Conservation (phyloP, 2,113 vertebrate species). For the Oncorhynchus mykiss region DNA sequence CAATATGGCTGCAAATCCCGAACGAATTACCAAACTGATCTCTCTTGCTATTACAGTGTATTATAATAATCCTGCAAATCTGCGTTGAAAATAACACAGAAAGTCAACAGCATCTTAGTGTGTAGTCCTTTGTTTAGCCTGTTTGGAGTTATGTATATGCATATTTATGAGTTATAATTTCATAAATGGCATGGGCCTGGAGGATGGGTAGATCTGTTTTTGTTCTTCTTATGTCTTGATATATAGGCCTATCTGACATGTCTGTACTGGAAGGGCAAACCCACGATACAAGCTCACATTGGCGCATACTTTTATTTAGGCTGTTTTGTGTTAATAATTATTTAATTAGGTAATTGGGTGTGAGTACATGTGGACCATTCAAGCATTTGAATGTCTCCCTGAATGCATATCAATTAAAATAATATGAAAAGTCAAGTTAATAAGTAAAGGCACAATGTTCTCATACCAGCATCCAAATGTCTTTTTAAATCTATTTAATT, state of each 20-base stretch:
- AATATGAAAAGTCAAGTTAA: too few relatives aligned
- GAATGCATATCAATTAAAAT: neutral
- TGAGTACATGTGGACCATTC: neutral
- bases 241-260: neutral
- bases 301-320: neutral
- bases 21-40: constrained; percentile 63
- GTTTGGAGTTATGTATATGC: constrained; percentile 11
- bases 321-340: neutral
- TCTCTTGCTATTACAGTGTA: constrained; percentile 57
- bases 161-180: constrained; percentile 25
- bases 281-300: neutral
- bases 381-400: neutral
- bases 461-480: neutral
- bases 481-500: constrained; percentile 45
- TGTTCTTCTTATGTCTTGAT: neutral
- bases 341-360: neutral
- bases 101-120: constrained; percentile 46
- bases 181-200: constrained; percentile 25
- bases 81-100: constrained; percentile 61
- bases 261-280: too few relatives aligned
- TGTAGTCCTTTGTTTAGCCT: constrained; percentile 44
- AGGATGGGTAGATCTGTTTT: constrained; percentile 1
- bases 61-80: constrained; percentile 67
- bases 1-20: constrained; percentile 56
- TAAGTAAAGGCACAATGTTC: neutral